phyloP scores from a whole-genome alignment of 92 coral and sea anemone species.

The Paragorgia papillata region DNA sequence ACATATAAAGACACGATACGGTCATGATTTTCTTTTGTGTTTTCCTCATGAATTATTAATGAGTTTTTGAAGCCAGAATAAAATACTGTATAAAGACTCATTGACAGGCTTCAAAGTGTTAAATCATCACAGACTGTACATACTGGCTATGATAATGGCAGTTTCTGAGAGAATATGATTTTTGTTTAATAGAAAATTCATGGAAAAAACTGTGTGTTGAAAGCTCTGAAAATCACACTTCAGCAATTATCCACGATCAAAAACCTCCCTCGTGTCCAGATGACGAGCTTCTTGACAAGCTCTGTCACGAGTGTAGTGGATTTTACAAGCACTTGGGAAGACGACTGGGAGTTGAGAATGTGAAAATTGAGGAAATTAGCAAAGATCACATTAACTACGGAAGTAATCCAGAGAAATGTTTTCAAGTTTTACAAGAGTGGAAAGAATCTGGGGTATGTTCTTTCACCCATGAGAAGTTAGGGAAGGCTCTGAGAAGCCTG shows the following conservation, averaged over 20 bases:
- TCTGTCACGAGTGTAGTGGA: constrained; percentile 55
- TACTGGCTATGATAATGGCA: no score
- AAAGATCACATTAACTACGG: constrained; percentile 67
- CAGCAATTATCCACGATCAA: constrained; percentile 1
- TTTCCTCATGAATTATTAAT: no score
- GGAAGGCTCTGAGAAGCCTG: constrained; percentile 57
- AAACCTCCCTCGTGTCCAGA: constrained; percentile 47
- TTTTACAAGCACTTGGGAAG: constrained; percentile 79
- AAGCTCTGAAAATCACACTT: neutral
- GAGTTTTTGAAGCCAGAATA: no score
- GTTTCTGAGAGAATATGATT: no score
- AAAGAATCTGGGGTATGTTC: constrained; percentile 47
- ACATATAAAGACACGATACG: no score
- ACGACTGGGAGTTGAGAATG: constrained; percentile 60
- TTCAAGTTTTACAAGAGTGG: constrained; percentile 79
- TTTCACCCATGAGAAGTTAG: constrained; percentile 56
- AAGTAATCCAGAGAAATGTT: constrained; percentile 73
- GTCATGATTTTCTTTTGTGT: no score
- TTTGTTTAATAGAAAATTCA: constrained; percentile 16
- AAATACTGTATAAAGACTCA: no score
- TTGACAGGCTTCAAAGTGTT: no score
- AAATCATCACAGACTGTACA: no score
- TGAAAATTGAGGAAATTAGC: constrained; percentile 69
- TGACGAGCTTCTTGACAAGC: constrained; percentile 58
- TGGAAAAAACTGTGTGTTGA: neutral